Percentiles rank a stretch among this genome's conserved stretches.
Evolutionary conservation across 2,888 invertebrate species (phyloP).

Genomic region (Xestia c-nigrum): DNA sequence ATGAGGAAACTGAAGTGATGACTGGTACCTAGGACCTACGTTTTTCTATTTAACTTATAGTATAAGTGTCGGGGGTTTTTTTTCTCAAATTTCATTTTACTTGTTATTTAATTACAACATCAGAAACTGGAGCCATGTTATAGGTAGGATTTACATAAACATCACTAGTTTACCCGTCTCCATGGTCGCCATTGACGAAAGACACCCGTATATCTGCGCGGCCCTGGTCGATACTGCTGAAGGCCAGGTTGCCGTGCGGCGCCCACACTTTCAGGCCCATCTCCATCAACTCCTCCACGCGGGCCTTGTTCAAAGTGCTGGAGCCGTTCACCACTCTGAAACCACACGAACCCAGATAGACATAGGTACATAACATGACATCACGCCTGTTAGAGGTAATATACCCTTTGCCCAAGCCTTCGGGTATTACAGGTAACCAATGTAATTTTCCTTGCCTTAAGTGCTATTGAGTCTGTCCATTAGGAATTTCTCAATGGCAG

Average conservation of each 20-base stretch:
- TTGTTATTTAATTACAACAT: background rate
- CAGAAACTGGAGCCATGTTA: background rate
- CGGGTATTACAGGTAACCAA: background rate
- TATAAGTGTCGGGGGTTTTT: no score
- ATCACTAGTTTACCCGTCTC: constrained; percentile 89
- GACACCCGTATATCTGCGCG: constrained; percentile 94
- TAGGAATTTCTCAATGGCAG: background rate
- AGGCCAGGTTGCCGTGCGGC: constrained; percentile 91
- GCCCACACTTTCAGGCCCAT: constrained; percentile 93
- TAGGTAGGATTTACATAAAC: background rate
- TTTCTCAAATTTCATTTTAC: no score
- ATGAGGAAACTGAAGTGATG: no score
- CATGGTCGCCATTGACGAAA: constrained; percentile 93
- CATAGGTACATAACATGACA: background rate
- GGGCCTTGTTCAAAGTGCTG: constrained; percentile 90
- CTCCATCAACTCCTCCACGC: constrained; percentile 90
- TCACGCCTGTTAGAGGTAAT: background rate
- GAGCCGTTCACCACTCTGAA: constrained; percentile 93
- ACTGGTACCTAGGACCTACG: no score
- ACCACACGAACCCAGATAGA: constrained; percentile 1
- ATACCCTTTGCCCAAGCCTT: background rate
- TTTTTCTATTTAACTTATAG: no score
- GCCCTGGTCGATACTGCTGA: constrained; percentile 86
- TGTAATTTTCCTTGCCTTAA: no score
- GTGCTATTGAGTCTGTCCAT: background rate